Base-by-base conservation (phyloP, 30 jellyfish, hydroid and myxozoan genomes). In the Rhopilema esculentum region DNA sequence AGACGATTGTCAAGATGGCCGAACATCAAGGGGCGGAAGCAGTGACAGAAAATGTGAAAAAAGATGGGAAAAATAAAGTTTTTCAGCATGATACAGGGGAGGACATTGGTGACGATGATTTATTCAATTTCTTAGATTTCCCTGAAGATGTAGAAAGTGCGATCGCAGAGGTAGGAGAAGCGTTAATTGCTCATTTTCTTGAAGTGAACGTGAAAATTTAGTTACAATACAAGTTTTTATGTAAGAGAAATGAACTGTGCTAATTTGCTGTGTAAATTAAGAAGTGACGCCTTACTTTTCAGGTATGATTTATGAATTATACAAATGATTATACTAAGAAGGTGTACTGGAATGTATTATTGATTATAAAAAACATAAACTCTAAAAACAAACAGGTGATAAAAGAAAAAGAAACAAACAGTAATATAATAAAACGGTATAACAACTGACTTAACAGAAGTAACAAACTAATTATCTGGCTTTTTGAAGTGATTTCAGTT, bases 111-210 rank as follows among this genome's bases (percentile, higher is more conserved):
- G 95, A 87, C 48, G 95, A 87, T 49, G 95, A 87, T 52, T 79
- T 87, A 27, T 53, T 66, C 79, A 69, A 57, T 31, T 79, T 87
- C 53, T 70, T 94, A 16, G 99, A 87, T 25, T 94, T 82, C 75
- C 96, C 99, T 4, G 94, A 83, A 48, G 99, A 94, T 22, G 99
- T 94, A 0, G 99, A 89, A 66, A 95, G 86, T 53, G 97, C 99
- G 4, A 84, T 94, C 28, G 85, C 97, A 20, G 99, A 94, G 97
- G 99, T 93, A 30, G 16, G 83, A 19, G 0, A 22, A 29, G 21
- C 18, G 8, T 2, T 17, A 2, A 17, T 21, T 17, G n/a, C 64
- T 23, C 22, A 50, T 1, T 64, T 31, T 27, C 25, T 63, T 57
- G 84, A 19, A 16, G 32, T 19, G n/a, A n/a, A n/a, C n/a, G n/a